Conservation (phyloP, 2,888 invertebrate species). For the Dasysyrphus tricinctus region DNA sequence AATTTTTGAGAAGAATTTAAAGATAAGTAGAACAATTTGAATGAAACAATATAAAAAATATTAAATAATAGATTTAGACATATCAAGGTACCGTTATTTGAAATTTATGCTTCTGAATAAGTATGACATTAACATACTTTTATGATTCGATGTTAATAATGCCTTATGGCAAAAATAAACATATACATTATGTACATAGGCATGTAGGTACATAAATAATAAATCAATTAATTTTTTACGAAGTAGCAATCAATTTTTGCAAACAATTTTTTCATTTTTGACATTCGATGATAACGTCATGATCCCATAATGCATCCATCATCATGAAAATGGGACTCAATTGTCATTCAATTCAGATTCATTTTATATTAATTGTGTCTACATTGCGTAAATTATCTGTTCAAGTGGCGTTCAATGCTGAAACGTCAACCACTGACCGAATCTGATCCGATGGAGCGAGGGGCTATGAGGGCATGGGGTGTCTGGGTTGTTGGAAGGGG, state of each 20-base stretch:
- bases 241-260: constrained; percentile 9
- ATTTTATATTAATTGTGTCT: constrained; percentile 72
- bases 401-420: constrained; percentile 46
- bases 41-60: too few relatives aligned
- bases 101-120: not conserved
- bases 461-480: not conserved
- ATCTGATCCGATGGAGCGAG: constrained; percentile 1
- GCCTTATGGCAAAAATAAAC: not conserved
- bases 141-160: not conserved
- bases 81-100: not conserved
- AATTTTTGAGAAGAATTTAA: not conserved
- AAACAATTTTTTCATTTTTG: constrained; percentile 11
- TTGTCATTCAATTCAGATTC: constrained; percentile 71
- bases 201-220: not conserved
- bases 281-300: constrained; percentile 42
- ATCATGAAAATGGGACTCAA: constrained; percentile 52
- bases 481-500: not conserved
- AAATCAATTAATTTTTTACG: constrained; percentile 3
- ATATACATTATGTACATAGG: too few relatives aligned
- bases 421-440: constrained; percentile 27
- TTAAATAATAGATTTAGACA: too few relatives aligned
- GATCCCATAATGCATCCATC: constrained; percentile 50
- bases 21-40: too few relatives aligned
- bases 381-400: constrained; percentile 71
- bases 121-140: not conserved